Evolutionary conservation across 2,888 invertebrate species (phyloP), one percentile per base, ranked within the genome.

Genomic region (Melitaea athalia): DNA sequence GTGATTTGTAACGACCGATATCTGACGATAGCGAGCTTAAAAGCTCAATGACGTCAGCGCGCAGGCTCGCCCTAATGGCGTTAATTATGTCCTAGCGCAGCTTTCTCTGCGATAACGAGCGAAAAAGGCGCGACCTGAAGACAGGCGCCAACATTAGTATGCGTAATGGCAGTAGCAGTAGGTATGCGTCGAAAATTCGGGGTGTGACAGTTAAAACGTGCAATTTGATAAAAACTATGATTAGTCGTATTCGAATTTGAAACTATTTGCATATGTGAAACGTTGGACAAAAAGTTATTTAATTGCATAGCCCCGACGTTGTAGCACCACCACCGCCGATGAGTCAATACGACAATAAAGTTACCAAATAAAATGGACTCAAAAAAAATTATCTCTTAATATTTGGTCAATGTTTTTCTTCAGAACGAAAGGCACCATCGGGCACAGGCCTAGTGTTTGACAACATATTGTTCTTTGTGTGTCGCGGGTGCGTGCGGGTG

Each of bases 1-100:
- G 33, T 31, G 31, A 33, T 31, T 10, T 31, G 43, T 10, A 47
- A 59, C n/a, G 14, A 38, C 8, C 17, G 42, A 15, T 42, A 8
- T 53, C 33, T 60, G 53, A 38, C 17, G 15, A 31, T 38, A 14
- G 45, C n/a, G n/a, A 15, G 43, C 12, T 33, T 33, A 11, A 53
- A 24, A 42, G 43, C 49, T 52, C 47, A 45, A 57, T 74, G 71
- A 63, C 73, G 74, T 75, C 75, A 75, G 68, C 42, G 43, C 17
- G 47, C 38, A 71, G 71, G 59, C 64, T 65, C 68, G 71, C 64
- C 43, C 64, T 63, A 66, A 68, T 69, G 69, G 69, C 33, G 65
- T 66, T 63, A 61, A 60, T 62, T 49, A 61, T 64, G 55, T 60
- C 47, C 60, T 53, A 60, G 61, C 60, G 55, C 8, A 60, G 59